Evolutionary conservation across 2,888 invertebrate genomes (phyloP).

Genomic region (Sphaerophoria taeniata): DNA sequence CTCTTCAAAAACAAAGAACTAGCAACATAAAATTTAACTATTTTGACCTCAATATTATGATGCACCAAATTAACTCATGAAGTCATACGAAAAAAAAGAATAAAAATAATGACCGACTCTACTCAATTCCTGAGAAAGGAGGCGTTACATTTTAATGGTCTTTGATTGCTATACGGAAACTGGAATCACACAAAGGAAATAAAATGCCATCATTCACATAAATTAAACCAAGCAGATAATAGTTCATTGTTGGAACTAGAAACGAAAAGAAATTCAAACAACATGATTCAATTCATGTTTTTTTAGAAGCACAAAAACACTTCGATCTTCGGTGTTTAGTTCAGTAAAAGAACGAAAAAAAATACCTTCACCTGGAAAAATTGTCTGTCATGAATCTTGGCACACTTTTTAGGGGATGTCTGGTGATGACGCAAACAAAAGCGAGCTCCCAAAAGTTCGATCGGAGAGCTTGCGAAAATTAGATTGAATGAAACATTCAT

Average conservation of each 20-base stretch:
- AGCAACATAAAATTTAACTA: not conserved
- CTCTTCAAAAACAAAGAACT: not conserved
- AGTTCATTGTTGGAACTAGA: constrained; percentile 9
- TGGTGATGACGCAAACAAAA: too few species aligned
- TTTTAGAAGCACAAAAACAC: too few species aligned
- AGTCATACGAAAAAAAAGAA: constrained; percentile 19
- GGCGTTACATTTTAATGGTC: constrained; percentile 68
- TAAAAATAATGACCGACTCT: constrained; percentile 37
- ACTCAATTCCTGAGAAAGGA: constrained; percentile 54
- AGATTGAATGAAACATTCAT: too few species aligned
- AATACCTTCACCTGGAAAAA: too few species aligned
- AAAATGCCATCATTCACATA: constrained; percentile 54
- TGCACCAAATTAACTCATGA: constrained; percentile 61
- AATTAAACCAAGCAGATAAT: constrained; percentile 29
- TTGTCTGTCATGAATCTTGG: too few species aligned
- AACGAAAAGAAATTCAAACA: not conserved
- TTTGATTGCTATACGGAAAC: constrained; percentile 67
- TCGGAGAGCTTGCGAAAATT: not conserved
- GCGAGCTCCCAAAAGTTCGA: not conserved
- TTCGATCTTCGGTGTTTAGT: too few species aligned
- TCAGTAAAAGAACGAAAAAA: too few species aligned
- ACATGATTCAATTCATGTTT: too few species aligned
- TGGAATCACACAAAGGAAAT: constrained; percentile 59
- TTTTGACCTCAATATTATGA: constrained; percentile 29
- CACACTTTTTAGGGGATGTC: too few species aligned